Conservation (phyloP, 2,113 vertebrate species). For the Sylvia atricapilla region DNA sequence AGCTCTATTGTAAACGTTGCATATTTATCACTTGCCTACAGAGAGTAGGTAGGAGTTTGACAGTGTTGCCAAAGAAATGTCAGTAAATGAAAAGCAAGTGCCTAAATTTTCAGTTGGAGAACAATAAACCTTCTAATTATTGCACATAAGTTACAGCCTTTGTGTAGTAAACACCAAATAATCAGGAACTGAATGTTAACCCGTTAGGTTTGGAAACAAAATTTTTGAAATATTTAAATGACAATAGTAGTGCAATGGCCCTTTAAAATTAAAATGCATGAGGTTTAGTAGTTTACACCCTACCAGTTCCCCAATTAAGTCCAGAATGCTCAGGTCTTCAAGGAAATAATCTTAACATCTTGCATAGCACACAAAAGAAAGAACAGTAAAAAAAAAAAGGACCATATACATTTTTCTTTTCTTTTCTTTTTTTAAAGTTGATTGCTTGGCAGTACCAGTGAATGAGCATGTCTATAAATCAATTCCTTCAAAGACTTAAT, state of each 20-base stretch:
- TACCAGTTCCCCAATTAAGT: not conserved
- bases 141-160: conserved; percentile 5
- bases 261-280: conserved; percentile 29
- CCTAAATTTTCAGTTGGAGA: conserved; percentile 38
- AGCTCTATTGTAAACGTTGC: conserved; percentile 42
- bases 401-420: not conserved
- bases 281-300: not conserved
- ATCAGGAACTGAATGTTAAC: not conserved
- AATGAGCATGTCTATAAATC: not conserved
- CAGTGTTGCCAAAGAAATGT: conserved; percentile 68
- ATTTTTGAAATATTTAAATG: not conserved
- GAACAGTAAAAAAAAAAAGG: not conserved
- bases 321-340: not conserved
- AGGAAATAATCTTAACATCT: not conserved
- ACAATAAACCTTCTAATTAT: conserved; percentile 53
- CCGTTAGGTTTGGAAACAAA: not conserved
- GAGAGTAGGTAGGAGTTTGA: conserved; percentile 61
- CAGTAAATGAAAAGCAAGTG: conserved; percentile 54
- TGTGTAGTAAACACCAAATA: conserved; percentile 23
- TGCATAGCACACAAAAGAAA: not conserved
- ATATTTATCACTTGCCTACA: conserved; percentile 55
- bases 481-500: not conserved
- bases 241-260: not conserved
- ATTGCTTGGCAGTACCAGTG: not conserved
- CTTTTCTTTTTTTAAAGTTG: not conserved